phyloP scores from a whole-genome alignment of 2,888 invertebrate genomes.

The Lycaena phlaeas region DNA sequence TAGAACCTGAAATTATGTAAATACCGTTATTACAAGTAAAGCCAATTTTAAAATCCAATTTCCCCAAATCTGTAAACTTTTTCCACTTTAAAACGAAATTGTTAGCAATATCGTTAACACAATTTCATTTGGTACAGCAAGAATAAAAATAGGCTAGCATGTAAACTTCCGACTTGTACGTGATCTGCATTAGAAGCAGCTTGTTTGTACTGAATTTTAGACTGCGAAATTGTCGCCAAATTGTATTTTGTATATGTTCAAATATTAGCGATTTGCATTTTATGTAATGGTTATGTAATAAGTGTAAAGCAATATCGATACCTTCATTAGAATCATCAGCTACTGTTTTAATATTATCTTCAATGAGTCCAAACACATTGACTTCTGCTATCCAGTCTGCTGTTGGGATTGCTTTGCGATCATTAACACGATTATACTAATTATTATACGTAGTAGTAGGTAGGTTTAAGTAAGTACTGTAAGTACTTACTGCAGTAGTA shows the following conservation, averaged over 20 bases:
- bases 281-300: neutral
- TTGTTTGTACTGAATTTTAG: slow-evolving; percentile 31
- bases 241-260: slow-evolving; percentile 24
- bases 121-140: slow-evolving; percentile 20
- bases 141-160: slow-evolving; percentile 22
- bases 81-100: slow-evolving; percentile 15
- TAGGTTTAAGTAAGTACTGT: too few species aligned
- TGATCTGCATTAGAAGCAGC: slow-evolving; percentile 24
- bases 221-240: slow-evolving; percentile 34
- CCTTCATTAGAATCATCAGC: too few species aligned
- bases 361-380: too few species aligned
- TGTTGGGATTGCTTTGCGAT: too few species aligned
- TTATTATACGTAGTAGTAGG: too few species aligned
- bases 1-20: too few species aligned
- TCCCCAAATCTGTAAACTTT: slow-evolving; percentile 11
- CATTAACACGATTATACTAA: too few species aligned
- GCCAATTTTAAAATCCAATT: slow-evolving; percentile 4
- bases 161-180: slow-evolving; percentile 22
- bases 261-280: slow-evolving; percentile 14
- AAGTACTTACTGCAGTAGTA: too few species aligned
- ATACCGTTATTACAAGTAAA: too few species aligned
- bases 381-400: too few species aligned
- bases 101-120: slow-evolving; percentile 20
- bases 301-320: too few species aligned
- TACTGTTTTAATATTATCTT: too few species aligned